These are phyloP conservation scores for Heliconius ismenius DNA, from an alignment of 2,888 invertebrate genomes.

Conservation along the genomic window DNA sequence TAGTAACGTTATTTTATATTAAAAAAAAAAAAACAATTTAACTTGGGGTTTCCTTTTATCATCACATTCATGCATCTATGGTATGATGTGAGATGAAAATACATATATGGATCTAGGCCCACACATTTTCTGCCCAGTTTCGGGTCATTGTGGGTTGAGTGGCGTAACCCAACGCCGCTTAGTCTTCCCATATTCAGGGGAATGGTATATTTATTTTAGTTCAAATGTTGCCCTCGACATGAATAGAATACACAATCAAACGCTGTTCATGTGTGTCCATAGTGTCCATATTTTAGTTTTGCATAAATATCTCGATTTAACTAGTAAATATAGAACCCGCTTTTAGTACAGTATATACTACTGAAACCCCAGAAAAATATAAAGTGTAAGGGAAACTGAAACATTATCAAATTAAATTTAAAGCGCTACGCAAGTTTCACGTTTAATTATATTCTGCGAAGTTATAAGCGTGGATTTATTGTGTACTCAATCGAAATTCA, in stretches of 20 bases:
- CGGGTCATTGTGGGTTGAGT: not conserved
- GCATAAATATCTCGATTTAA: too few species aligned
- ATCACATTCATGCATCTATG: not conserved
- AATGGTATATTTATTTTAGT: too few species aligned
- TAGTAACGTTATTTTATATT: constrained; percentile 52
- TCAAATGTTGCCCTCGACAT: too few species aligned
- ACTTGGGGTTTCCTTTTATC: constrained; percentile 34
- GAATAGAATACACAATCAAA: too few species aligned
- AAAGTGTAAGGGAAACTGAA: not conserved
- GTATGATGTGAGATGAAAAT: not conserved
- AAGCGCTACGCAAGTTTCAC: constrained; percentile 57
- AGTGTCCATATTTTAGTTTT: too few species aligned
- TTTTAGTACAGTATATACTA: too few species aligned
- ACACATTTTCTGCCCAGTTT: not conserved
- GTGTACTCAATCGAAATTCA: constrained; percentile 59
- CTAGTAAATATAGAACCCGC: too few species aligned
- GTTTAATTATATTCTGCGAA: constrained; percentile 66
- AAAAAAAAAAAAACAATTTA: constrained; percentile 36
- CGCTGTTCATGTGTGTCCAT: too few species aligned
- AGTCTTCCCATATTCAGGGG: too few species aligned
- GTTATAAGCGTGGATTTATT: constrained; percentile 69
- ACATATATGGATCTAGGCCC: not conserved
- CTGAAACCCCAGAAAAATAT: not conserved
- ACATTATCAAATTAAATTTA: constrained; percentile 40
- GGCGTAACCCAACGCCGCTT: too few species aligned